Conservation (phyloP, 1,140 invertebrate genomes). For the Drosophila neocordata region DNA sequence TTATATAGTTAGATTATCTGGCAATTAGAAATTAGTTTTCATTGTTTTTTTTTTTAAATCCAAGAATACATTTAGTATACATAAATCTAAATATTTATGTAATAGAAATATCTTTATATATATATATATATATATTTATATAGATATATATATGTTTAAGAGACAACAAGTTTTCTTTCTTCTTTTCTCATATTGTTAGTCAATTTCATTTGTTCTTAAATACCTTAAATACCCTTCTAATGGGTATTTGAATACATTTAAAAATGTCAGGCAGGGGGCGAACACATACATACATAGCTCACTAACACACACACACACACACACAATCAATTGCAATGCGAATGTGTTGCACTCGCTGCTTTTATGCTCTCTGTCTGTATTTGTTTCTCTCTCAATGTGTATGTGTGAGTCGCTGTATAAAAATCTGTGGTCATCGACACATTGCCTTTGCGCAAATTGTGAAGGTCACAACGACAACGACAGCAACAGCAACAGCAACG, state of each 20-base stretch:
- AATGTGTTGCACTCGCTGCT: slow-evolving; percentile 71
- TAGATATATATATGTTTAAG: too few species aligned
- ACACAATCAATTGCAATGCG: slow-evolving; percentile 72
- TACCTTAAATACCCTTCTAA: slow-evolving; percentile 7
- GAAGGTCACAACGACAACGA: slow-evolving; percentile 83
- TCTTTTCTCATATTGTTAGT: neutral
- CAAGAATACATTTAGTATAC: too few species aligned
- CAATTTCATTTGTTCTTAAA: neutral
- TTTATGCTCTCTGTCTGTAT: slow-evolving; percentile 55
- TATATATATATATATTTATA: too few species aligned
- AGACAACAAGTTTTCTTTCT: too few species aligned
- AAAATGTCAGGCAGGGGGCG: slow-evolving; percentile 44
- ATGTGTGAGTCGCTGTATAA: slow-evolving; percentile 67
- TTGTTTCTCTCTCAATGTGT: slow-evolving; percentile 28
- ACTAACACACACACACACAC: slow-evolving; percentile 18
- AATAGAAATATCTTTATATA: too few species aligned
- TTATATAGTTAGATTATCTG: too few species aligned
- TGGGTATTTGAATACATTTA: slow-evolving; percentile 18
- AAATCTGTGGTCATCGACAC: slow-evolving; percentile 83
- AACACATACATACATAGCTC: slow-evolving; percentile 22
- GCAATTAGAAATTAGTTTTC: neutral
- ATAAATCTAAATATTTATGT: too few species aligned
- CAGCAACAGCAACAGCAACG: slow-evolving; percentile 40
- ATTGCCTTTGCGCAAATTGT: slow-evolving; percentile 83
- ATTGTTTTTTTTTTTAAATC: too few species aligned